Base-by-base conservation (phyloP, 2,797 vertebrate species). In the Acridotheres tristis region DNA sequence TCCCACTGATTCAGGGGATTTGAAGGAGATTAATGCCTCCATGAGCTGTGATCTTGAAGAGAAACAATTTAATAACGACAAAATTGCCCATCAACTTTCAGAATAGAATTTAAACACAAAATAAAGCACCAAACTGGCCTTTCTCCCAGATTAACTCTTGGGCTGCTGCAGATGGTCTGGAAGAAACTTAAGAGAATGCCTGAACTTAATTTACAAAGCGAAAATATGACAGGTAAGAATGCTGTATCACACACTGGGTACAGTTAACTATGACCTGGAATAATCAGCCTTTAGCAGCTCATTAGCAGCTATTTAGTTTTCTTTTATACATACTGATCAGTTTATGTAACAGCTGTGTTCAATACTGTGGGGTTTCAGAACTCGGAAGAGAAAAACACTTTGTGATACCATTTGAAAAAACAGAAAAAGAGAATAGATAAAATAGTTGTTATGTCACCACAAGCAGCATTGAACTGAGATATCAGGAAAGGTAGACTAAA, bases 201-300 rank as follows among this genome's bases (percentile, higher is more conserved):
- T 58, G 32, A 72, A 78, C 4, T 47, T 75, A 62, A 85, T 63
- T 75, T 77, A 77, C 34, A 30, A 55, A 66, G 10, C 59, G n/a
- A 92, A 82, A 67, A 85, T 27, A 57, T 10, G 38, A 67, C 25
- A 23, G 3, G 14, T 42, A 85, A 69, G n/a, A 63, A 79, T 72
- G 55, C 40, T 83, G 71, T 61, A 65, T 54, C 63, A 91, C 75
- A 66, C 40, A 88, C 43, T 40, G 45, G 63, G 67, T 50, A 95
- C 43, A 87, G 61, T 23, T 38, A 86, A 91, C 72, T 84, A 76
- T 42, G n/a, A 79, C 55, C 54, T 85, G 43, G 30, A 94, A 82
- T 72, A 96, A 94, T 59, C 48, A 96, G 90, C 82, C 74, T 42
- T 94, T 86, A 95, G 80, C 84, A 94, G 66, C 75, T 96, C 91